Evolutionary conservation across 2,888 invertebrate genomes (phyloP).

Genomic region (Cepaea hortensis): DNA sequence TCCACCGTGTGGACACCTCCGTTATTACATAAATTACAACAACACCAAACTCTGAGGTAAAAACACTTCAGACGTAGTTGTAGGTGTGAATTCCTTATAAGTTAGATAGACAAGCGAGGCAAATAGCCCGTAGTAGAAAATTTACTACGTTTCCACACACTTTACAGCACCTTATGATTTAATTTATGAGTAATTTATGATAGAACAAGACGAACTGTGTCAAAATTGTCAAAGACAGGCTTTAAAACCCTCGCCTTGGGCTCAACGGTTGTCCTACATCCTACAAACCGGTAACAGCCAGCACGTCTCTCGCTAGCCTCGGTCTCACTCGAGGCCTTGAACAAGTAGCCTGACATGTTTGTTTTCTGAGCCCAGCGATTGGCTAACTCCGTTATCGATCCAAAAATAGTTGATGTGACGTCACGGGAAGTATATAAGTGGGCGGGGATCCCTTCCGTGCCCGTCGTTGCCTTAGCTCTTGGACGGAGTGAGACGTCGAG

Average conservation of each 20-base stretch:
- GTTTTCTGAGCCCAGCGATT: constrained; percentile 55
- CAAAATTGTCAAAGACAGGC: too few relatives aligned
- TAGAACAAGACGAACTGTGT: too few relatives aligned
- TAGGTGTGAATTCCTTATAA: too few relatives aligned
- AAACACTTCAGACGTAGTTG: too few relatives aligned
- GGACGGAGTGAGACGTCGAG: constrained; percentile 65
- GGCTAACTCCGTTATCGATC: constrained; percentile 51
- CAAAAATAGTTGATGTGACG: constrained; percentile 58
- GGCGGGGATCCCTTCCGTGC: constrained; percentile 62
- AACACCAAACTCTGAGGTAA: too few relatives aligned
- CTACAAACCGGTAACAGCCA: constrained; percentile 33
- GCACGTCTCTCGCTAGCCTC: constrained; percentile 27
- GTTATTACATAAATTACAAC: too few relatives aligned
- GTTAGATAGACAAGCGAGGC: too few relatives aligned
- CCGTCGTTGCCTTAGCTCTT: constrained; percentile 72
- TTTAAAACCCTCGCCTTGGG: background rate
- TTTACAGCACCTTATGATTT: too few relatives aligned
- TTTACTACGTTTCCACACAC: too few relatives aligned
- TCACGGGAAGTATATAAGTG: constrained; percentile 63
- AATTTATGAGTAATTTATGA: too few relatives aligned
- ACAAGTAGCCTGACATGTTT: constrained; percentile 57
- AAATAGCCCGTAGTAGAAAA: too few relatives aligned
- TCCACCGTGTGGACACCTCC: too few relatives aligned
- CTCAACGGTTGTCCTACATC: background rate
- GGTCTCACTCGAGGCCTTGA: constrained; percentile 21